Evolutionary conservation across 1,140 invertebrate species (phyloP).

Genomic region (Venturia canescens): DNA sequence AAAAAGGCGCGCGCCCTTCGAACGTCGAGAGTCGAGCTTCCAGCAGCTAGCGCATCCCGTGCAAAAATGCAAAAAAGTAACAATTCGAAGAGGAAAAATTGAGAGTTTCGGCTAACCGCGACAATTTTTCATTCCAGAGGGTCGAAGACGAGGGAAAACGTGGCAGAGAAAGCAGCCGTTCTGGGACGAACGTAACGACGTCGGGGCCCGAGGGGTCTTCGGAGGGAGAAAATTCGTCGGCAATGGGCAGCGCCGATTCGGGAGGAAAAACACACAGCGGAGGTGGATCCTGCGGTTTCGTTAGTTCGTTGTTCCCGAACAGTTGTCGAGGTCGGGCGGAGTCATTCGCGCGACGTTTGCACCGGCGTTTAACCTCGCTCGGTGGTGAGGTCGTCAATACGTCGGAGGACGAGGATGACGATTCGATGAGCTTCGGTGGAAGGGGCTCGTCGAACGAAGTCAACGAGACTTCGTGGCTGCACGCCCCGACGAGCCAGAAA

Average conservation of each 20-base stretch:
- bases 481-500: conserved; percentile 46
- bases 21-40: no score
- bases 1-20: no score
- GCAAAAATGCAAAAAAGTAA: no score
- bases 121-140: neutral
- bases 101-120: no score
- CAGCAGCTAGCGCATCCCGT: no score
- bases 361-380: conserved; percentile 83
- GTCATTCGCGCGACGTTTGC: conserved; percentile 80
- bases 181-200: neutral
- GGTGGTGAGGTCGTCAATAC: conserved; percentile 74
- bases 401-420: conserved; percentile 61
- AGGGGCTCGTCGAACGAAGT: conserved; percentile 34
- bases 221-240: neutral
- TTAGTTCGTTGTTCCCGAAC: conserved; percentile 77
- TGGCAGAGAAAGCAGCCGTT: neutral
- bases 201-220: neutral
- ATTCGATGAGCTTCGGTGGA: conserved; percentile 47
- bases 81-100: no score
- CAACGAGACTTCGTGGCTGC: conserved; percentile 65
- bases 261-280: conserved; percentile 21
- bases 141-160: neutral
- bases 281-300: conserved; percentile 68
- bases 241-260: conserved; percentile 47
- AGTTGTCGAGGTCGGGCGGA: conserved; percentile 80